Percentiles rank a stretch among this genome's conserved stretches.
phyloP scores from a whole-genome alignment of 2,888 invertebrate species.

The Lithophane socia region DNA sequence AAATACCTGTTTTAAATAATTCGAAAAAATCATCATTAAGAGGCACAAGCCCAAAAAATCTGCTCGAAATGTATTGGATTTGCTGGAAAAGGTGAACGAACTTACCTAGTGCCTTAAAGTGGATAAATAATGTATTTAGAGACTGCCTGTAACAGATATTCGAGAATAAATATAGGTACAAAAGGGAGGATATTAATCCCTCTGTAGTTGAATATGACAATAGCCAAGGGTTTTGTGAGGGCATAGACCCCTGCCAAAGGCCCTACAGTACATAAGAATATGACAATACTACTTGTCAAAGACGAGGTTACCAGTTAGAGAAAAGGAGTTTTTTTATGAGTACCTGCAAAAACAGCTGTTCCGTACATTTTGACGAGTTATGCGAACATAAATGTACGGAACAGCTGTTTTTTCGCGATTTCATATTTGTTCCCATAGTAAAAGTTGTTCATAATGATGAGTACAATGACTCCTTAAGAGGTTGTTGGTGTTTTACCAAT shows the following conservation, averaged over 20 bases:
- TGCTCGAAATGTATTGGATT: neutral
- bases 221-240: neutral
- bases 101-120: neutral
- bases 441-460: too few species aligned
- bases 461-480: too few species aligned
- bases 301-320: neutral
- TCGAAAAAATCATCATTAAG: too few species aligned
- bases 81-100: too few species aligned
- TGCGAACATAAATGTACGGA: too few species aligned
- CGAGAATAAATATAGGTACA: conserved; percentile 1
- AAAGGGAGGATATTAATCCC: neutral
- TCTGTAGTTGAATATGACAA: conserved; percentile 1
- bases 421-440: too few species aligned
- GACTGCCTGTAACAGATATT: conserved; percentile 1
- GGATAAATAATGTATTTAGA: conserved; percentile 8
- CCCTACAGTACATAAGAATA: neutral
- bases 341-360: too few species aligned
- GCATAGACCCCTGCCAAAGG: neutral
- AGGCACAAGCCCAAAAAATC: neutral
- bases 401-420: too few species aligned
- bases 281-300: neutral
- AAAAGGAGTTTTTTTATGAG: neutral
- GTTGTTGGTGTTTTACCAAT: too few species aligned
- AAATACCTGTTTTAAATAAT: too few species aligned
- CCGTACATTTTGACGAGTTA: too few species aligned